phyloP scores from a whole-genome alignment of 2,113 vertebrate genomes.

The Nibea albiflora region DNA sequence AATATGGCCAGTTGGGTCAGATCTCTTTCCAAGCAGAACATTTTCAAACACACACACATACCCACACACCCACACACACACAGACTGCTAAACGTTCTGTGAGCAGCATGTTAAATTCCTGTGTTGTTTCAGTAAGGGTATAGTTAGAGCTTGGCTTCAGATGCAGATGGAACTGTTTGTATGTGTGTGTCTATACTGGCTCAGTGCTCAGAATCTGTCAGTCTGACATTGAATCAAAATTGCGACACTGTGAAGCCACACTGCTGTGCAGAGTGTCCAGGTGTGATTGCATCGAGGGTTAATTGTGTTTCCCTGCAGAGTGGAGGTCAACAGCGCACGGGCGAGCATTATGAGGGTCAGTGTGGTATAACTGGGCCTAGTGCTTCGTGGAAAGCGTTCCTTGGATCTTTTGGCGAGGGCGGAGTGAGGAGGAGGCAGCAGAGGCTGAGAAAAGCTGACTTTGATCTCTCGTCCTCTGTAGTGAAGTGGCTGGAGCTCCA shows the following conservation, averaged over 20 bases:
- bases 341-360: not conserved
- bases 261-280: not conserved
- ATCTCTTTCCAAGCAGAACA: not conserved
- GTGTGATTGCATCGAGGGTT: not conserved
- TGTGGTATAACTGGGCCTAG: not conserved
- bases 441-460: slow-evolving; percentile 9
- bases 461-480: not conserved
- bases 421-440: not conserved
- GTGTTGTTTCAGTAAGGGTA: not conserved
- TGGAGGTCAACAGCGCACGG: not conserved
- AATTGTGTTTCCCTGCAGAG: not conserved
- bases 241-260: not conserved
- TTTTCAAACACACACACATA: no score
- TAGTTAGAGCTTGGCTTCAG: not conserved
- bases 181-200: not conserved
- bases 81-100: not conserved
- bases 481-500: slow-evolving; percentile 7
- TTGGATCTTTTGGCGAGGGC: not conserved
- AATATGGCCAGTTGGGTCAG: not conserved
- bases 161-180: not conserved
- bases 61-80: not conserved
- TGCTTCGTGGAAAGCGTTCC: not conserved
- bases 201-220: not conserved
- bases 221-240: not conserved
- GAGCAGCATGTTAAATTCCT: not conserved